Evolutionary conservation across 2,797 vertebrate genomes (phyloP).

Genomic region (Halcyon smyrnensis): DNA sequence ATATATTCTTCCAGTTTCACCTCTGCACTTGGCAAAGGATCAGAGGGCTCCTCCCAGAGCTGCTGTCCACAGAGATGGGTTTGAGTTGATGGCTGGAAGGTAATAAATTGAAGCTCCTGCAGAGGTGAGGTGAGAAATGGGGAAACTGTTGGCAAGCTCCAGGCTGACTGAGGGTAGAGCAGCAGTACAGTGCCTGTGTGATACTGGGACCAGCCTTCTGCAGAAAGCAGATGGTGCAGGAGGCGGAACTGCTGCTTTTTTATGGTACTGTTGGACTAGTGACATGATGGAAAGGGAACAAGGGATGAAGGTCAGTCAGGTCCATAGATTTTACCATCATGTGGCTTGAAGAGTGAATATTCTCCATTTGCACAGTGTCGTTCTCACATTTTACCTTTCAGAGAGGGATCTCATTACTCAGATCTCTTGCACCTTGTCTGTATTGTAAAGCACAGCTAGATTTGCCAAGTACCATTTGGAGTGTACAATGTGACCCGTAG

Average conservation of each 20-base stretch:
- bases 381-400: neutral
- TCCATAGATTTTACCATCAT: accelerated
- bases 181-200: neutral
- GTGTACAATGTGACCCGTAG: neutral
- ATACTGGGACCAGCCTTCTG: neutral
- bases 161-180: neutral
- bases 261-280: too few species aligned
- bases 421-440: neutral
- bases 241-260: neutral
- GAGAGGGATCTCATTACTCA: neutral
- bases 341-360: neutral
- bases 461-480: neutral
- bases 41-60: neutral
- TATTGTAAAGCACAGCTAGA: neutral
- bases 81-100: neutral
- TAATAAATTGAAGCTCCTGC: neutral
- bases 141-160: neutral
- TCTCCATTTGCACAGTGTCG: neutral
- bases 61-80: neutral
- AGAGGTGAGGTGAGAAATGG: neutral
- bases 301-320: neutral
- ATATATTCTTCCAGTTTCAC: neutral
- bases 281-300: neutral
- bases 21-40: neutral
- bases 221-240: accelerated